phyloP scores from a whole-genome alignment of 2,797 vertebrate species.

The Selene dorsalis region DNA sequence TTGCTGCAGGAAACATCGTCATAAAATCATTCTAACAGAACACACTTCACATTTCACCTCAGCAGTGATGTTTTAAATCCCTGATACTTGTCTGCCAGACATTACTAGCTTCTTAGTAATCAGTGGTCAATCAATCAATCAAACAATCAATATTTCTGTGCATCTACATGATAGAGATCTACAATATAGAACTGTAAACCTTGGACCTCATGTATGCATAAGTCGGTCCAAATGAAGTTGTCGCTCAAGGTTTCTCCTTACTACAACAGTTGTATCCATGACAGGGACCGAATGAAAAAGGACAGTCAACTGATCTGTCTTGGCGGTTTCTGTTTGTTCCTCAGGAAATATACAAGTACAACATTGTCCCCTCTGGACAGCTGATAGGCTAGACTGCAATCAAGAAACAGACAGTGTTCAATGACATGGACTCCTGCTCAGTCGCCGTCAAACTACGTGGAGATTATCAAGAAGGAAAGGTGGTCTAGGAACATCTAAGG shows the following conservation, averaged over 20 bases:
- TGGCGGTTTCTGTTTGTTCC: not conserved
- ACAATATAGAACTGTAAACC: no score
- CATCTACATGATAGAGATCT: no score
- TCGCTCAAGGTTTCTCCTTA: not conserved
- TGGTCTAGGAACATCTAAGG: no score
- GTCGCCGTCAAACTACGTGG: no score
- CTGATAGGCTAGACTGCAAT: not conserved
- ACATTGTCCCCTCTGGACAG: no score
- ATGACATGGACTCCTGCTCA: no score
- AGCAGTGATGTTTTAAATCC: not conserved
- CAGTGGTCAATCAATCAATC: no score
- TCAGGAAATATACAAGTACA: no score
- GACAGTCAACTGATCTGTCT: not conserved
- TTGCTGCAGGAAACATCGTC: conserved; percentile 5
- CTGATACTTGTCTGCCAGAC: not conserved
- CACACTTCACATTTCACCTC: not conserved
- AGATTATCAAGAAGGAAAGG: not conserved
- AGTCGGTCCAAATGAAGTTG: not conserved
- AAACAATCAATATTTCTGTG: no score
- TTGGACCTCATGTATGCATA: not conserved
- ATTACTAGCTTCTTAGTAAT: no score
- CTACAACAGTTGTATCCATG: not conserved
- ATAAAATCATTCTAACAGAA: conserved; percentile 18
- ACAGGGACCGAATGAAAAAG: not conserved
- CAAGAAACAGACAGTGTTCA: not conserved